phyloP scores from a whole-genome alignment of 2,113 vertebrate genomes.

The Nothocercus nigrocapillus region DNA sequence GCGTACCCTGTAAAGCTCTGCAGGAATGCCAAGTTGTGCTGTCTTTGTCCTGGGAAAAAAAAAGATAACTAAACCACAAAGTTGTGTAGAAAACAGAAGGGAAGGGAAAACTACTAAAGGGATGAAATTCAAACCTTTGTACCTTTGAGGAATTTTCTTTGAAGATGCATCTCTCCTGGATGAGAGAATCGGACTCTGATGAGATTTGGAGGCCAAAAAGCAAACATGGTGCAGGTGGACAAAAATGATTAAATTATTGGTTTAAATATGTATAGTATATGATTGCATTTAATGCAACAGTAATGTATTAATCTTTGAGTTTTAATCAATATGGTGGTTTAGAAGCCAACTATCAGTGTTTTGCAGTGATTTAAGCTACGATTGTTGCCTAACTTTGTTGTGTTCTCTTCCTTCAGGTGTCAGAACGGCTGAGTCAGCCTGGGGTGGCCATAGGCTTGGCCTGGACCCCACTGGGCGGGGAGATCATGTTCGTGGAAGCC shows the following conservation, averaged over 20 bases:
- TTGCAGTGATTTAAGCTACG: background rate
- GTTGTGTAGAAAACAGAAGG: background rate
- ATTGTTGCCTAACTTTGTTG: background rate
- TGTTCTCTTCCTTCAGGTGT: conserved; percentile 81
- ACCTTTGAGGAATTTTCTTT: background rate
- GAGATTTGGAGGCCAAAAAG: background rate
- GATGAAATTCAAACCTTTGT: background rate
- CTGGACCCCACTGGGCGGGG: conserved; percentile 94
- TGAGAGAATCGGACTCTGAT: background rate
- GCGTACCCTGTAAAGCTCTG: background rate
- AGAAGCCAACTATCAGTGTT: background rate
- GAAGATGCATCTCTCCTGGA: background rate
- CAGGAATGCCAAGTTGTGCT: background rate
- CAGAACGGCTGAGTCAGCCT: conserved; percentile 89
- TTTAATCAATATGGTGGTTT: background rate
- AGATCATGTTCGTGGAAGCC: conserved; percentile 98
- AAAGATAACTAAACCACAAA: background rate
- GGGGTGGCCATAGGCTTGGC: conserved; percentile 95
- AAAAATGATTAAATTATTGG: background rate
- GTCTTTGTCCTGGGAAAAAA: background rate
- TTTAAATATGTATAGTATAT: too few species aligned
- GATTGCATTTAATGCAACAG: too few species aligned
- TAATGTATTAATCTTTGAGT: background rate
- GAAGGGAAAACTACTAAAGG: background rate
- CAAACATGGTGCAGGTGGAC: background rate